Evolutionary conservation across 2,797 vertebrate genomes (phyloP), one percentile per base, ranked within the genome.

Genomic region (Selene dorsalis): DNA sequence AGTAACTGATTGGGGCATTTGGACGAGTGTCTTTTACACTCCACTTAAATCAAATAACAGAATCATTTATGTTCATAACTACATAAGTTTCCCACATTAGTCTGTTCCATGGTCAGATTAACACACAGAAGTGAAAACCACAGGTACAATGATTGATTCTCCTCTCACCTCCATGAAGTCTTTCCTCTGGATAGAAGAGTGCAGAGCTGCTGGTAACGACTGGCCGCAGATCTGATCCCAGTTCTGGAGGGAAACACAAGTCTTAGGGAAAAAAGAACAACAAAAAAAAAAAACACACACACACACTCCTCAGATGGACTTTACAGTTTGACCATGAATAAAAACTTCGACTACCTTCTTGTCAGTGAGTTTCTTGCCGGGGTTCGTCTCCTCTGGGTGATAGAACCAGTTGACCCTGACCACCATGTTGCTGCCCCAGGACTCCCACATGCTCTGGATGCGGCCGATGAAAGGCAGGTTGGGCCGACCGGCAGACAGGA

Each of bases 371-470:
- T 98, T 99, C 92, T 97, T 98, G 75, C 97, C 98, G 0, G 97
- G 98, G 91, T 98, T 99, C 17, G 98, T 99, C 92, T 99, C 98
- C 87, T 99, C 98, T 0, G 98, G 98, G 73, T 99, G 98, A 72
- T 99, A 99, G 91, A 99, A 99, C 98, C 98, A 99, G 91, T 99
- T 99, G 81, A 99, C 98, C 0, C 98, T 92, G 69, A 99, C 98
- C 83, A 99, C 98, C 98, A 99, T 99, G 94, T 99, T 99, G 94
- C 96, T 99, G 53, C 98, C 98, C 98, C 98, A 99, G 0, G 98
- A 99, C 84, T 99, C 98, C 98, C 98, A 99, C 98, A 99, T 99
- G 93, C 98, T 99, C 94, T 99, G 97, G 93, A 99, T 99, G 30
- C 97, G 96, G 71, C 98, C 98, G 0, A 99, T 99, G 91, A 99